phyloP scores from a whole-genome alignment of 2,113 vertebrate species.

The Chinchilla lanigera region DNA sequence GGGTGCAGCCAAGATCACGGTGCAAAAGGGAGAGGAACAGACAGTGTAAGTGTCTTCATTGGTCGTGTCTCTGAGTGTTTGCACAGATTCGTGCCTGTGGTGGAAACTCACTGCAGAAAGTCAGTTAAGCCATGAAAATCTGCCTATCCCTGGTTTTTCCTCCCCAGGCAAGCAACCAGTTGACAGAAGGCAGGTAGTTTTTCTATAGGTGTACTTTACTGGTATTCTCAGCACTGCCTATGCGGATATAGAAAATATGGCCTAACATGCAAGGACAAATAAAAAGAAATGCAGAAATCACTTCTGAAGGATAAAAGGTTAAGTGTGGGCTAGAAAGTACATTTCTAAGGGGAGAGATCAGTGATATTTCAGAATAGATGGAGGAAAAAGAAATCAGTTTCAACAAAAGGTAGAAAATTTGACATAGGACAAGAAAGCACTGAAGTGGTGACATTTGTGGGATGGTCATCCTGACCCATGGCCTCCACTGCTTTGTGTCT shows the following conservation, averaged over 20 bases:
- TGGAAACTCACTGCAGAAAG: neutral
- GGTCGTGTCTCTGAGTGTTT: neutral
- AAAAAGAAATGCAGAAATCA: neutral
- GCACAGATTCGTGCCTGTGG: neutral
- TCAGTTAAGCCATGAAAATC: neutral
- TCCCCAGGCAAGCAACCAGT: neutral
- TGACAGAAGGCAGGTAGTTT: neutral
- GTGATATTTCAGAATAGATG: neutral
- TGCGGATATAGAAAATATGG: no score
- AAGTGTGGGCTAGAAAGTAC: neutral
- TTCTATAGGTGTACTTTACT: neutral
- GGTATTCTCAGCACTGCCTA: neutral
- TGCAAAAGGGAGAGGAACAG: constrained; percentile 83
- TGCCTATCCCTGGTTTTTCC: neutral
- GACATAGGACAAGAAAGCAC: neutral
- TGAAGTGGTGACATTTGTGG: neutral
- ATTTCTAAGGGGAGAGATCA: neutral
- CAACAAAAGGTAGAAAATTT: neutral
- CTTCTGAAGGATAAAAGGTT: neutral
- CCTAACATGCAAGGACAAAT: neutral
- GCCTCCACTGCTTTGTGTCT: neutral
- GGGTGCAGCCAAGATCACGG: constrained; percentile 87
- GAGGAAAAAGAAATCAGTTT: neutral
- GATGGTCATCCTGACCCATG: neutral
- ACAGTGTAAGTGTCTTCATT: constrained; percentile 80